A percentile compares a stretch with the other conserved stretches of the same genome.
Evolutionary conservation across 1,140 invertebrate species (phyloP).

Genomic region (Trichomalopsis sarcophagae): DNA sequence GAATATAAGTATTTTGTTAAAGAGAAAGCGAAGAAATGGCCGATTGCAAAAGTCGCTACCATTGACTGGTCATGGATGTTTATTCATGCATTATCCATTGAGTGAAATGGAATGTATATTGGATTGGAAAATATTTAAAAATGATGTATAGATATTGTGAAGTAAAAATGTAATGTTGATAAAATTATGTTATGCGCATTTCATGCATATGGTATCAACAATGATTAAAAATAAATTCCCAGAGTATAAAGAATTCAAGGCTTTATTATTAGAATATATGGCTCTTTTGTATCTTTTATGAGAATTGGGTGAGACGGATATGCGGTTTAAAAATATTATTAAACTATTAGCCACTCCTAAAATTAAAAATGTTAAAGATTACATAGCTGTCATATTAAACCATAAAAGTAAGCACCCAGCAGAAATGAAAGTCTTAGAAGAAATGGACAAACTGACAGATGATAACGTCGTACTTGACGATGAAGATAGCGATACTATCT

Average conservation of each 20-base stretch:
- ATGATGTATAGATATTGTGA: background rate
- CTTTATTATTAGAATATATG: conserved; percentile 32
- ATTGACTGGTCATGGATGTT: conserved; percentile 41
- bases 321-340: background rate
- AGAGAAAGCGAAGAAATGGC: conserved; percentile 14
- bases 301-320: background rate
- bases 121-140: background rate
- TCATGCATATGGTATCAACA: conserved; percentile 14
- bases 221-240: background rate
- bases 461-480: background rate
- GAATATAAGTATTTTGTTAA: conserved; percentile 7
- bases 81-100: conserved; percentile 9
- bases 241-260: background rate
- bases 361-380: background rate
- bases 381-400: background rate
- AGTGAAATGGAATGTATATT: conserved; percentile 2
- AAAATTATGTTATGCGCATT: conserved; percentile 14
- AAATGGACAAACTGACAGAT: too few relatives aligned
- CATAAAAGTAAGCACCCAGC: background rate
- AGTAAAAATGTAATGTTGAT: background rate
- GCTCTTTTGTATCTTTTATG: background rate
- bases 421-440: background rate
- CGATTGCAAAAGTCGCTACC: background rate
- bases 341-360: background rate
- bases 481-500: background rate